phyloP scores from a whole-genome alignment of 2,113 vertebrate genomes.

The Notiomystis cincta region DNA sequence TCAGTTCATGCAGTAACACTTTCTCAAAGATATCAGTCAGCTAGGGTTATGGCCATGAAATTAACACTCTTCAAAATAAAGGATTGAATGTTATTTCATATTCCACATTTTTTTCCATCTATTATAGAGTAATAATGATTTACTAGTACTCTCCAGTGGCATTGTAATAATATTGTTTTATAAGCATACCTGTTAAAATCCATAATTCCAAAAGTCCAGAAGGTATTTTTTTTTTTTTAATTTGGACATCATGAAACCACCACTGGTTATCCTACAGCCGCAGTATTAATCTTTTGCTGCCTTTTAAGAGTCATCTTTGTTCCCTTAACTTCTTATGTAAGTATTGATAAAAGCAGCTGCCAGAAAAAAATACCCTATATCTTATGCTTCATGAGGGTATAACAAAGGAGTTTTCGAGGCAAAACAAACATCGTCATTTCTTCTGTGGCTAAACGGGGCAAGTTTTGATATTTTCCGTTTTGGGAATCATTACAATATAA shows the following conservation, averaged over 20 bases:
- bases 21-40: neutral
- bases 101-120: neutral
- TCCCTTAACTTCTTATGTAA: neutral
- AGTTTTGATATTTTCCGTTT: neutral
- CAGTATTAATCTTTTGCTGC: neutral
- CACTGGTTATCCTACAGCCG: neutral
- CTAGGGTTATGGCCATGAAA: neutral
- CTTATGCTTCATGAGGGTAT: neutral
- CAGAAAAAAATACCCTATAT: neutral
- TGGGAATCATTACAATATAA: neutral
- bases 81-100: neutral
- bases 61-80: neutral
- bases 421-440: neutral
- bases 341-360: neutral
- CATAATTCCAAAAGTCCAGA: neutral
- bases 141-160: neutral
- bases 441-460: neutral
- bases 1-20: neutral
- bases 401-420: neutral
- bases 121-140: neutral
- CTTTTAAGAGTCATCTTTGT: neutral
- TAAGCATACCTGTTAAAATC: neutral
- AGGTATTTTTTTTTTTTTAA: neutral
- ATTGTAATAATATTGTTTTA: neutral
- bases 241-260: neutral